phyloP scores from a whole-genome alignment of 37 sponge, comb jelly and placozoan species.

The Beroe forskalii region DNA sequence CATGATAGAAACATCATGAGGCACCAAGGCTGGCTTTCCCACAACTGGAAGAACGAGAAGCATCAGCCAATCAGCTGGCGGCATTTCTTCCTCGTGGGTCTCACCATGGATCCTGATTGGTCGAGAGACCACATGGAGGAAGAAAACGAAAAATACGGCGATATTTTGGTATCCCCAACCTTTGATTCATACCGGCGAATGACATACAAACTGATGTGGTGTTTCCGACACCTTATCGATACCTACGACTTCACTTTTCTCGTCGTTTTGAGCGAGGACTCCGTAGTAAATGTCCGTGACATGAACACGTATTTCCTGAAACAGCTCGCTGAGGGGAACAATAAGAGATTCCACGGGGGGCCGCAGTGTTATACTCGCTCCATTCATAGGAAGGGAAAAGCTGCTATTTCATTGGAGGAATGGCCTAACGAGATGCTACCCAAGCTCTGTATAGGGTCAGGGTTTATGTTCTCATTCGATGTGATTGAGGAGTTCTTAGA shows the following conservation, averaged over 20 bases:
- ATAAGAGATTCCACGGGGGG: not conserved
- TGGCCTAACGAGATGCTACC: not conserved
- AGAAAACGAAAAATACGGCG: not conserved
- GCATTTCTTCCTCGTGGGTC: not conserved
- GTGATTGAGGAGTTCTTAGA: not conserved
- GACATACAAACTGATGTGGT: not conserved
- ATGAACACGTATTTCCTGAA: not conserved
- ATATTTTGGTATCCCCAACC: not conserved
- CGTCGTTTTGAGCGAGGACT: not conserved
- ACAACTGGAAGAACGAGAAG: not conserved
- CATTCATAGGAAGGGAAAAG: not conserved
- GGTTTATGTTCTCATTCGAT: not conserved
- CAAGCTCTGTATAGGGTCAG: not conserved
- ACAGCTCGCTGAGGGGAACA: not conserved
- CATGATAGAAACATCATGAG: not conserved
- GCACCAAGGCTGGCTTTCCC: not conserved
- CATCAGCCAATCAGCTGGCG: not conserved
- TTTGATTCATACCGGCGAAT: not conserved
- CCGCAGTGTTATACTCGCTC: not conserved
- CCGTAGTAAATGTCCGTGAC: not conserved
- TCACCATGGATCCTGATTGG: not conserved
- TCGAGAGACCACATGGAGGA: not conserved
- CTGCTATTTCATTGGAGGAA: not conserved
- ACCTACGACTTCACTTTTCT: not conserved
- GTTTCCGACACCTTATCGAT: not conserved